Evolutionary conservation across 1,140 invertebrate genomes (phyloP).

Genomic region (Palaemon carinicauda): DNA sequence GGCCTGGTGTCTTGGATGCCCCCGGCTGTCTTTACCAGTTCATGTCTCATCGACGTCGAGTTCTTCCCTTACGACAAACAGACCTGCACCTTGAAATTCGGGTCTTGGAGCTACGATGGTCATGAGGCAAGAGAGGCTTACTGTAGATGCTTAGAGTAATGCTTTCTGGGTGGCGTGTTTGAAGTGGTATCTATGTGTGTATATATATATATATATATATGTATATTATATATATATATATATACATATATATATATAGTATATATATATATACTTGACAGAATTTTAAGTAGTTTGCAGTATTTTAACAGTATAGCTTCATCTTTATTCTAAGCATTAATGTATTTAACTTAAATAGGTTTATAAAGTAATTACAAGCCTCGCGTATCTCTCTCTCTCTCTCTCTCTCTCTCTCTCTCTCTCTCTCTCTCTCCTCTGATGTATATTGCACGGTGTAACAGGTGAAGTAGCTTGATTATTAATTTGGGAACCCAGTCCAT

Average conservation of each 20-base stretch:
- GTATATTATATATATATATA: too few species aligned
- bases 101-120: slow-evolving; percentile 41
- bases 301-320: too few species aligned
- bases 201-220: too few species aligned
- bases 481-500: too few species aligned
- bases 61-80: slow-evolving; percentile 48
- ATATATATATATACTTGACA: too few species aligned
- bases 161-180: not conserved
- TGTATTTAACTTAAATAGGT: too few species aligned
- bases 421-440: not conserved
- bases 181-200: not conserved
- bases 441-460: too few species aligned
- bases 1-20: slow-evolving; percentile 33
- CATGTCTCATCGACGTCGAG: slow-evolving; percentile 33
- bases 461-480: too few species aligned
- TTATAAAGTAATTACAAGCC: too few species aligned
- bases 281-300: too few species aligned
- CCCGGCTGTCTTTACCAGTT: slow-evolving; percentile 28
- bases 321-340: too few species aligned
- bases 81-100: slow-evolving; percentile 41
- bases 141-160: not conserved
- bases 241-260: too few species aligned
- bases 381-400: not conserved
- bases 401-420: not conserved
- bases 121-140: slow-evolving; percentile 2